Percentiles rank a stretch among this genome's conserved stretches.
These are phyloP conservation scores for Elysia crispata DNA, from an alignment of 2,888 invertebrate genomes.

Conservation along the genomic window DNA sequence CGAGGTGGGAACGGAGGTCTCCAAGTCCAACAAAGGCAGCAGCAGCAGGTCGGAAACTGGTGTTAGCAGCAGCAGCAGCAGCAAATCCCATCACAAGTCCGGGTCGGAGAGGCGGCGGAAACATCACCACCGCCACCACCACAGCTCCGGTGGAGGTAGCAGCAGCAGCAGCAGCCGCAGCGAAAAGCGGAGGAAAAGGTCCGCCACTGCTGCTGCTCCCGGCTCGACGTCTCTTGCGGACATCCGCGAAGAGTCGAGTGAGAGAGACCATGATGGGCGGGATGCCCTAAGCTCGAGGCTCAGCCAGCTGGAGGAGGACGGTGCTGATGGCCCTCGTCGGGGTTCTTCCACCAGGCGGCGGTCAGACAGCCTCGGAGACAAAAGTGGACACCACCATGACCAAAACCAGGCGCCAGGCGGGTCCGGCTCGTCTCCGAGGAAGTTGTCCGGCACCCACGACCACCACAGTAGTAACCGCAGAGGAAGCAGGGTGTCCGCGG, in stretches of 20 bases:
- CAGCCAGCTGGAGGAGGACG: background rate
- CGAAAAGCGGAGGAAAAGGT: constrained; percentile 16
- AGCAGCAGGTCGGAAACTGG: no score
- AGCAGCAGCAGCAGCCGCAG: constrained; percentile 5
- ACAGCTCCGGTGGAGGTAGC: background rate
- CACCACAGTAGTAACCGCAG: background rate
- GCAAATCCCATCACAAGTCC: background rate
- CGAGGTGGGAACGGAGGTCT: background rate
- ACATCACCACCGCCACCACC: constrained; percentile 35
- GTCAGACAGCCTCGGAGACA: background rate
- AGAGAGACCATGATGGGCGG: no score
- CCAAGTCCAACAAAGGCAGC: background rate
- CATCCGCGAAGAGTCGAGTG: no score
- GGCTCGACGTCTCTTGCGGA: background rate
- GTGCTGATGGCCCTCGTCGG: background rate
- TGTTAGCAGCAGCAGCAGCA: background rate
- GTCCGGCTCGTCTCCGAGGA: no score
- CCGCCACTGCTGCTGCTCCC: background rate
- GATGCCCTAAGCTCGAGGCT: no score
- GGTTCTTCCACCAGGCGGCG: constrained; percentile 18
- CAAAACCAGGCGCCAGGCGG: no score
- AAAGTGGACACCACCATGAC: no score
- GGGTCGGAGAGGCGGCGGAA: constrained; percentile 33
- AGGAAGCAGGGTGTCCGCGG: background rate
- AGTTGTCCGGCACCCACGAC: no score